Base-by-base conservation (phyloP, 2,797 vertebrate species). In the Potorous gilbertii region DNA sequence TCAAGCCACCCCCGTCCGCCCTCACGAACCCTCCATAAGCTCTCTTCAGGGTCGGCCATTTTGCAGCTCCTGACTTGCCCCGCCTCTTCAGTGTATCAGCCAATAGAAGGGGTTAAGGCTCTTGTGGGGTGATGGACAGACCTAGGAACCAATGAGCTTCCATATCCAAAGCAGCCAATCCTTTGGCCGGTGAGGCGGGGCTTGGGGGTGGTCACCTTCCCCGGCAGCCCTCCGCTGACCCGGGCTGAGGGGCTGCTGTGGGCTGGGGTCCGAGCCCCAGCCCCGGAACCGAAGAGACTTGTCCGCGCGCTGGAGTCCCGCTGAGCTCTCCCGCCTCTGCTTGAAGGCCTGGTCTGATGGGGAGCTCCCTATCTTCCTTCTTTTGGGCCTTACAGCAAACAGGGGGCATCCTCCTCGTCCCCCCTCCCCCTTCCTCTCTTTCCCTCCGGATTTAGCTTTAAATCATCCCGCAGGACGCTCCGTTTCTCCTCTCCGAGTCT, bases 11-110 rank as follows among this genome's bases (percentile, higher is more conserved):
- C 24, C 29, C 29, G 0, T 1, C 0, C 0, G 56, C 5, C 1
- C 3, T 54, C 10, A 46, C 98, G 98, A 91, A 99, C 99, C 98
- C 97, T 95, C 99, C 99, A 99, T 6, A 0, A 0, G 12, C 0
- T 62, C 2, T 18, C 1, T 4, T 0, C 46, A 0, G 28, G 0
- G 1, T 66, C 98, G 4, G 97, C 98, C 99, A 99, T 98, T 56
- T 95, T 91, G 13, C 0, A 54, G 54, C 4, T 46, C 8, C 2
- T 34, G 10, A 11, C n/a, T 24, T 40, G 1, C 34, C 14, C 50
- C 50, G 1, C 87, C 66, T 6, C 46, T 31, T 10, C 21, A 8
- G 34, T 1, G 1, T 56, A 4, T 9, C 4, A 89, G 5, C 96
- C 97, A 94, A 95, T 54, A 91, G 3, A 27, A 5, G 6, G 27